phyloP scores from a whole-genome alignment of 2,888 invertebrate genomes.

The Maniola hyperantus region DNA sequence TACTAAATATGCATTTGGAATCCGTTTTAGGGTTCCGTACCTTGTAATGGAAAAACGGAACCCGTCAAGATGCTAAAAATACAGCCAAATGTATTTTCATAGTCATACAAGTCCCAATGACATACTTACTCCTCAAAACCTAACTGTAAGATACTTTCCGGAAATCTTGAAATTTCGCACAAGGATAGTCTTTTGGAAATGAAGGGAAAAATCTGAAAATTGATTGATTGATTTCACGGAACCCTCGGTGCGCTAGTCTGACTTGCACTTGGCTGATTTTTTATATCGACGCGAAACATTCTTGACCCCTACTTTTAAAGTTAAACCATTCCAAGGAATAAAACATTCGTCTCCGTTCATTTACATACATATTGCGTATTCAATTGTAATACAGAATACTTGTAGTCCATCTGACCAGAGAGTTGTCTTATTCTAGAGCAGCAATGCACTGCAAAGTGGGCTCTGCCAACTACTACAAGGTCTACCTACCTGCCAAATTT shows the following conservation, averaged over 20 bases:
- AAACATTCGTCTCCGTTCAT: slow-evolving; percentile 15
- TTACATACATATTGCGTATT: slow-evolving; percentile 25
- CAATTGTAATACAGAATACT: slow-evolving; percentile 16
- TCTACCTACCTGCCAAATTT: too few species aligned
- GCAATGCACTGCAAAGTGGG: not conserved
- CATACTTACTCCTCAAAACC: too few species aligned
- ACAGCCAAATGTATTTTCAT: too few species aligned
- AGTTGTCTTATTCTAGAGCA: not conserved
- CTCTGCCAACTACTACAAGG: not conserved
- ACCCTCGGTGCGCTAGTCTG: not conserved
- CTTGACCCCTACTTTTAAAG: slow-evolving; percentile 17
- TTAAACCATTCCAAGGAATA: slow-evolving; percentile 19
- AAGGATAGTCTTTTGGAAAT: too few species aligned
- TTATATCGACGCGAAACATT: slow-evolving; percentile 9
- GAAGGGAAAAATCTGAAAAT: too few species aligned
- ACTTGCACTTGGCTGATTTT: not conserved
- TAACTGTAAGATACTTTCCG: too few species aligned
- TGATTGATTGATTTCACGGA: not conserved
- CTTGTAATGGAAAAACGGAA: not conserved
- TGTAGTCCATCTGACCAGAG: not conserved
- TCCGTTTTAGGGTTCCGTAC: slow-evolving; percentile 10
- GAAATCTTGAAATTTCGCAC: too few species aligned
- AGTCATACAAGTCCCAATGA: too few species aligned
- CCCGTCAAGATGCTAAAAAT: too few species aligned
- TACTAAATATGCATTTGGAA: slow-evolving; percentile 11